Evolutionary conservation across 2,888 invertebrate genomes (phyloP), one percentile per base, ranked within the genome.

Genomic region (Cosmorhoe ocellata): DNA sequence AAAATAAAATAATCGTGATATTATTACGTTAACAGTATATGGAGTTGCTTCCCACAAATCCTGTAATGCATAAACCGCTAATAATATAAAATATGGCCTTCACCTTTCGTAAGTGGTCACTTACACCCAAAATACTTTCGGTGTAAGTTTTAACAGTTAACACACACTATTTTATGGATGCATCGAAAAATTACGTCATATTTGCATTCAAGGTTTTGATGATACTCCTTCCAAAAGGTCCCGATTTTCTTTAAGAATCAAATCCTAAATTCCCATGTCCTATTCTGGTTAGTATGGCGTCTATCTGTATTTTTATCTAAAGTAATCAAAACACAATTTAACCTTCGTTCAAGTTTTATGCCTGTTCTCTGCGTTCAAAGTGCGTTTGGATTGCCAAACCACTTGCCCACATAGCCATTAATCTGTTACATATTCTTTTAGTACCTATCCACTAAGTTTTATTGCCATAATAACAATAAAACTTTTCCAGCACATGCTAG

Each of bases 401-500:
- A 49, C 11, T 49, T 46, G 41, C 54, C 46, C 42, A 50, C 46
- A 49, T 41, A 48, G 11, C 32, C 37, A 51, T 48, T 51, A 46
- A 57, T 45, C 38, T 50, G 30, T 52, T 54, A 51, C 56, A 57
- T 55, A 51, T 59, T 49, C 36, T 61, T 61, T 59, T 47, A 61
- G 37, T 49, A 27, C 12, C 37, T 12, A 38, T 49, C 49, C 59
- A 56, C 53, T 61, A 50, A 56, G 40, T 47, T 61, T 61, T 57
- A 61, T 59, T 40, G 43, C 37, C 11, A 26, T 42, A 33, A 57
- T 57, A 51, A 54, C 47, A 57, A 12, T 61, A 55, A 55, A 61
- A 53, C 48, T 49, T 56, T 54, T 51, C 55, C 48, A 43, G 47
- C 40, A 33, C 47, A 37, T 47, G 51, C 52, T 47, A 32, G 36